Conservation (phyloP, 2,888 invertebrate genomes). For the Argyra leucocephala region DNA sequence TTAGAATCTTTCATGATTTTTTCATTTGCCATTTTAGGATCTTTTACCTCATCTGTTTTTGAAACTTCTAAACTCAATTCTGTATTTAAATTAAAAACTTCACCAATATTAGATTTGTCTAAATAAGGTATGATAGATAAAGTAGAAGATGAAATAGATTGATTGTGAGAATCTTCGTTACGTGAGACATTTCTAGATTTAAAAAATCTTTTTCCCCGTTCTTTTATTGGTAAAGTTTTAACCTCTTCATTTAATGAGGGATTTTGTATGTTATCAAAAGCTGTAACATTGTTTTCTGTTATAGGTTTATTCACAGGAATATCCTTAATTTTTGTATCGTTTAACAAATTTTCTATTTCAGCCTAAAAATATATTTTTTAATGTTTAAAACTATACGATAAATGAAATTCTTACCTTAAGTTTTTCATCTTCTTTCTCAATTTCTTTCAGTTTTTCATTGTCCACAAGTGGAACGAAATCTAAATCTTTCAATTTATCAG, state of each 20-base stretch:
- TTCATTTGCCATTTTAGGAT: no score
- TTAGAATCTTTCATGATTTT: neutral
- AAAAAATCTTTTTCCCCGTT: conserved; percentile 41
- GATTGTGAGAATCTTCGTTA: conserved; percentile 23
- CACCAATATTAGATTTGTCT: no score
- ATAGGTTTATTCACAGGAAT: neutral
- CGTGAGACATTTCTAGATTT: conserved; percentile 38
- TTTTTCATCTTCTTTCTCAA: conserved; percentile 30
- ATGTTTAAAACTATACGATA: neutral
- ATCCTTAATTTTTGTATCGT: conserved; percentile 46
- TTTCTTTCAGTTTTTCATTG: conserved; percentile 21
- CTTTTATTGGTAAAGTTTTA: conserved; percentile 38
- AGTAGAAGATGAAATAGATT: conserved; percentile 12
- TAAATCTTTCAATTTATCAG: conserved; percentile 26
- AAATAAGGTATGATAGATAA: no score
- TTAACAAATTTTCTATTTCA: conserved; percentile 54
- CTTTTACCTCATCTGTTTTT: neutral
- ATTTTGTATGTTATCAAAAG: conserved; percentile 15
- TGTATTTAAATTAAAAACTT: neutral
- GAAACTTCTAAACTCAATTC: neutral
- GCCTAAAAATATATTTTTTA: conserved; percentile 29
- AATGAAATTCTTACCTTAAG: conserved; percentile 32
- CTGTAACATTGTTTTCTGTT: neutral
- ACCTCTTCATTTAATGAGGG: conserved; percentile 27
- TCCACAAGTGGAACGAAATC: conserved; percentile 10